Percentiles rank a stretch among this genome's conserved stretches.
Conservation (phyloP, 2,797 vertebrate genomes). For the Gila robusta region DNA sequence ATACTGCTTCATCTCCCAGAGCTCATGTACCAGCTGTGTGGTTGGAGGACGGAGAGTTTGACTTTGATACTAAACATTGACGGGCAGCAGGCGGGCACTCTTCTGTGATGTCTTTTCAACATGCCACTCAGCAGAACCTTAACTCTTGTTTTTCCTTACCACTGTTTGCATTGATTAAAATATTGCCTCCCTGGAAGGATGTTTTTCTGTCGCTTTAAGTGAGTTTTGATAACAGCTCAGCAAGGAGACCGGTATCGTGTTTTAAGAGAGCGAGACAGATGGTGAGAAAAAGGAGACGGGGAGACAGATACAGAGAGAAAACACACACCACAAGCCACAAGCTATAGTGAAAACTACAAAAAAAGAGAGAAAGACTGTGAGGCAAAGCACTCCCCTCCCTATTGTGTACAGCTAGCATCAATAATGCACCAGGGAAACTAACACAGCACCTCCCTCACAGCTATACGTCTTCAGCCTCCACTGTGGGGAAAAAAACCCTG, state of each 20-base stretch:
- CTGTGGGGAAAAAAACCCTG: constrained; percentile 25
- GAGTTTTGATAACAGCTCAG: constrained; percentile 37
- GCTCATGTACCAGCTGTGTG: constrained; percentile 20
- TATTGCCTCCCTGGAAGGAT: constrained; percentile 33
- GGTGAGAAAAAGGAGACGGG: not conserved
- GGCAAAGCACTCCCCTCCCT: constrained; percentile 48
- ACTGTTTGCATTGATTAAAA: constrained; percentile 53
- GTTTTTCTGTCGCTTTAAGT: constrained; percentile 41
- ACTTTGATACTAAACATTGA: constrained; percentile 42
- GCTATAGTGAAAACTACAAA: constrained; percentile 2
- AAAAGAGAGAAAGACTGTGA: constrained; percentile 49
- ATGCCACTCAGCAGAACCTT: constrained; percentile 5
- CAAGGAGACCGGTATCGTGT: not conserved
- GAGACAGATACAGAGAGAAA: constrained; percentile 20
- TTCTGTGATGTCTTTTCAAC: constrained; percentile 15
- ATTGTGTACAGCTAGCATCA: constrained; percentile 61
- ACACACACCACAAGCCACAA: constrained; percentile 27
- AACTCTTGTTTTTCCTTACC: constrained; percentile 32
- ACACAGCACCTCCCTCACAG: constrained; percentile 58
- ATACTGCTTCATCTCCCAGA: constrained; percentile 12
- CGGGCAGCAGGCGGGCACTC: constrained; percentile 17
- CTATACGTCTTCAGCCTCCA: constrained; percentile 38
- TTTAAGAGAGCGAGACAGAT: constrained; percentile 23
- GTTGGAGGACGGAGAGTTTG: constrained; percentile 25
- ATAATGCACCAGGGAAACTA: constrained; percentile 61